Base-by-base conservation (phyloP, 1,140 invertebrate genomes). In the Radopholus similis region DNA sequence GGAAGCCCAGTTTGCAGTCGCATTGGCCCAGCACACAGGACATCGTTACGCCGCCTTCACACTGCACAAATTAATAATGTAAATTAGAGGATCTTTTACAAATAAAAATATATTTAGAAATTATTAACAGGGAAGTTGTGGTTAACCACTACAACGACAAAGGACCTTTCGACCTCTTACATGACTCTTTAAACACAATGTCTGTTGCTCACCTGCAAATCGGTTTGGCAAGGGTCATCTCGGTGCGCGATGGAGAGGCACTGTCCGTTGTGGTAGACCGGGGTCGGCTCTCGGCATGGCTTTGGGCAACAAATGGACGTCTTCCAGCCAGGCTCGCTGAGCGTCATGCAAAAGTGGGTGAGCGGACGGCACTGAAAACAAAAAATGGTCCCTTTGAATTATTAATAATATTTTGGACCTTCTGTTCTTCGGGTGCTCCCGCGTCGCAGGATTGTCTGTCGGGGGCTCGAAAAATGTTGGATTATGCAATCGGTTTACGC, bases 251-350 rank as follows among this genome's bases (percentile, higher is more conserved):
- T 80, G 74, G 60, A 79, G 67, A 83, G 65, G 54, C 79, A 81
- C 49, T 81, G 81, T 51, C 79, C 79, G 58, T 83, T 82, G 15
- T 78, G 65, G 59, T 80, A 81, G 9, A 81, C 70, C 13, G 79
- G 79, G 21, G 80, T 81, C 21, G 79, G 79, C 40, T 81, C 81
- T 34, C 79, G 55, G 56, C 79, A 81, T 15, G 79, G 79, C 64
- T 75, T 66, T 30, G 79, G 79, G 58, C 79, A 81, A 55, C 79
- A 81, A 26, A 81, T 47, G 2, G 81, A 81, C 11, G 76, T 75
- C 56, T 81, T 81, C 79, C 81, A 83, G 28, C 79, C 79, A 9
- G 81, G 79, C 35, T 81, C 79, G 34, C 63, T 82, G 18, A 81
- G 54, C 4, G 78, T 70, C 47, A 83, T 78, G 35, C 79, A 81